phyloP scores from a whole-genome alignment of 2,888 invertebrate species.

The Tiliacea citrago region DNA sequence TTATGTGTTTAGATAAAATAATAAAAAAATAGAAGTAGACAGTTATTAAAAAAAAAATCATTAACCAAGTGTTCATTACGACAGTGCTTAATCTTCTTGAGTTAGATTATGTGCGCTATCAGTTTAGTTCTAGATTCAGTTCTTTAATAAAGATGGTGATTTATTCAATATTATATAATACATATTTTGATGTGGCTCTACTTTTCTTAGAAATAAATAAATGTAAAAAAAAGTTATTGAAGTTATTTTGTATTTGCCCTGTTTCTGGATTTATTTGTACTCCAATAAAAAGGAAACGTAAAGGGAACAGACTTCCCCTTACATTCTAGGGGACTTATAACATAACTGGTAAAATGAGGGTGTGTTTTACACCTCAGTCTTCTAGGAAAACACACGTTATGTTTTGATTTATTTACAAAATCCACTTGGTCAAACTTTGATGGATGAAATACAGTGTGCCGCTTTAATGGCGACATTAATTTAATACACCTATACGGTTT shows the following conservation, averaged over 20 bases:
- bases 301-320: not conserved
- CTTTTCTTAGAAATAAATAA: not conserved
- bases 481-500: no score
- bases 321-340: no score
- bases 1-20: not conserved
- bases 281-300: no score
- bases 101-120: not conserved
- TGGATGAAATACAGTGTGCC: no score
- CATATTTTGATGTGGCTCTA: constrained; percentile 4
- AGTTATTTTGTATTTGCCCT: not conserved
- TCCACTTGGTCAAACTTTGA: no score
- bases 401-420: not conserved
- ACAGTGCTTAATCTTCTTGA: not conserved
- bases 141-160: not conserved
- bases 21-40: not conserved
- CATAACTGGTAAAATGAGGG: not conserved
- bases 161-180: not conserved
- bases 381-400: not conserved
- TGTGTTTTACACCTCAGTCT: not conserved
- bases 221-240: not conserved
- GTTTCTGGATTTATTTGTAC: not conserved
- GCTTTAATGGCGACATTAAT: no score
- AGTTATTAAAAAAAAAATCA: not conserved
- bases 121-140: not conserved
- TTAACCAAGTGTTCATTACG: not conserved